Base-by-base conservation (phyloP, 2,888 invertebrate species). In the Lottia scabra region DNA sequence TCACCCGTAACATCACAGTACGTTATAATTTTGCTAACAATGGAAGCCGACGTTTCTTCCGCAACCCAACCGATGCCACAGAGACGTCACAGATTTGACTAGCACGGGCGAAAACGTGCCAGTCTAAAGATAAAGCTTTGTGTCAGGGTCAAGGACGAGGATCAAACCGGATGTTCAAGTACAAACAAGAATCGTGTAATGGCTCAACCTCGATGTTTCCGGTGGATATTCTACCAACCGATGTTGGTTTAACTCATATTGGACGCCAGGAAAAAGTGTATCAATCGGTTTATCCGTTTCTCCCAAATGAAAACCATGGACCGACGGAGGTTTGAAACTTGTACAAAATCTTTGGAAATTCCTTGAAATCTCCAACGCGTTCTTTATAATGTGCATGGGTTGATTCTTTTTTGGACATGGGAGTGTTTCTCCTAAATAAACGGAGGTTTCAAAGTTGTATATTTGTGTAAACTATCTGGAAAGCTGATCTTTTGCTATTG, bases 11-110 rank as follows among this genome's bases (percentile, higher is more conserved):
- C 64, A 48, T 63, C 43, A 63, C 69, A 5, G 69, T 69, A 16
- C 63, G 69, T 26, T 69, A 69, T 63, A 69, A 69, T 63, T 69
- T 69, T 63, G 30, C 27, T 63, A 38, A 63, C 26, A 63, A 69
- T 19, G 69, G 63, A 30, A 63, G 63, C 45, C 46, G 62, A 27
- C 74, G 63, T 30, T 68, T 69, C 27, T 46, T 72, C 27, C 63
- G 69, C 44, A 70, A 63, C 23, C 68, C 71, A 23, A 77, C 27
- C n/a, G 68, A 65, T 23, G 63, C 62, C 44, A 63, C 68, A 23
- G 67, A 64, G 63, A 69, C 69, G 44, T 69, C 69, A 8, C 69
- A 69, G 26, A 69, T 69, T 44, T 69, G 69, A 69, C 30, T 38
- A 65, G 65, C 65, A 38, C 65, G 56, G 23, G 2, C 56, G 23